Evolutionary conservation across 2,888 invertebrate genomes (phyloP), one percentile per base, ranked within the genome.

Genomic region (Elegia similella): DNA sequence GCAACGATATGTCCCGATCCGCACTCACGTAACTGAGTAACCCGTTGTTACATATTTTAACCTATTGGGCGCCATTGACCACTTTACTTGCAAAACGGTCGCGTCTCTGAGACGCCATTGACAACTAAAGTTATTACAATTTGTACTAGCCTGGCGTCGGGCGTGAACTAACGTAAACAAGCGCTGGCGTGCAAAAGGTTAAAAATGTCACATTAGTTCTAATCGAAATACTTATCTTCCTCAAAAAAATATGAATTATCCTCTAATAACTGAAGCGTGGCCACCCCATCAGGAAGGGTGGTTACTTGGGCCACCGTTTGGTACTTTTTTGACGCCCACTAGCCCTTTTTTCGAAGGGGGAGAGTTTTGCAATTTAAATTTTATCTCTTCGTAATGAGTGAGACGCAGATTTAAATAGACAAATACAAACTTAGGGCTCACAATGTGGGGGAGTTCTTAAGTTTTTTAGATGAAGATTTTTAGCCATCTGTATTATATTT

Each of bases 321-420:
- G 72, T 78, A 83, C 82, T 84, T 88, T 88, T 88, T 88, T 85
- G 73, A 81, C 86, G 75, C 86, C 87, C 86, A 81, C 84, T 82
- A 80, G 70, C 78, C 79, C 81, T 84, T 88, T 88, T 89, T 88
- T 87, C 76, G 68, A 75, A 77, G 80, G 84, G 86, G 82, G 76
- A 48, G 62, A 66, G 70, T 72, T 87, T 87, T 83, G 87, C 86
- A 88, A 88, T 88, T 88, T 87, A 88, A 88, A 89, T 88, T 88
- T 87, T 86, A 87, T 87, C 88, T 87, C 73, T 68, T 61, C 73
- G 74, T 83, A 86, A 88, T 86, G 86, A 87, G 79, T 75, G 75
- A 75, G 76, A 78, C 75, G 72, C 67, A 56, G 60, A 63, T 71
- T 71, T 72, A 61, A 69, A 68, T 64, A 65, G 50, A 63, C 64